Evolutionary conservation across 35 echinoderm and acorn worm species (phyloP).

Genomic region (Heliocidaris tuberculata): DNA sequence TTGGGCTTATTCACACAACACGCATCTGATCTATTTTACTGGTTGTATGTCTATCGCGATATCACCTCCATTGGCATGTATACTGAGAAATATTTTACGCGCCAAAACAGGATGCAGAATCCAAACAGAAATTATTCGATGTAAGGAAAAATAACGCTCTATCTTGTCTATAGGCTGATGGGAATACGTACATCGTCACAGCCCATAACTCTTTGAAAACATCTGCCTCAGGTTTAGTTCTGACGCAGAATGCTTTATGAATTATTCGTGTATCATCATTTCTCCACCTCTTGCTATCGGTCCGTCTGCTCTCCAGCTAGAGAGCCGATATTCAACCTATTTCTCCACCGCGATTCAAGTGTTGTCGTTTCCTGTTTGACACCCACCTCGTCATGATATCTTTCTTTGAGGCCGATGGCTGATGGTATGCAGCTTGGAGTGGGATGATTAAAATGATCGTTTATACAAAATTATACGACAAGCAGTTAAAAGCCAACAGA

Average conservation of each 20-base stretch:
- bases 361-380: slow-evolving; percentile 7
- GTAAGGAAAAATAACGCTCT: neutral
- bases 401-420: neutral
- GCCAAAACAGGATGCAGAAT: neutral
- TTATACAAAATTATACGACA: neutral
- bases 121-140: neutral
- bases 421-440: neutral
- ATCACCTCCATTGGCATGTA: neutral
- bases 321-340: neutral
- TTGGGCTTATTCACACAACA: neutral
- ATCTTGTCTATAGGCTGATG: no score
- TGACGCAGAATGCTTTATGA: neutral
- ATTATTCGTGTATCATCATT: neutral
- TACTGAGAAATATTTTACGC: neutral
- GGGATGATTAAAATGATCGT: neutral
- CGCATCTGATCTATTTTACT: neutral
- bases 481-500: neutral
- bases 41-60: neutral
- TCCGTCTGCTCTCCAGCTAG: neutral
- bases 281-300: neutral
- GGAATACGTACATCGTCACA: neutral
- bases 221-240: neutral
- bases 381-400: neutral
- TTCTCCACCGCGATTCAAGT: neutral
- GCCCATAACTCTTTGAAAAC: neutral